phyloP scores from a whole-genome alignment of 1,140 invertebrate genomes.

The Drosophila auraria region DNA sequence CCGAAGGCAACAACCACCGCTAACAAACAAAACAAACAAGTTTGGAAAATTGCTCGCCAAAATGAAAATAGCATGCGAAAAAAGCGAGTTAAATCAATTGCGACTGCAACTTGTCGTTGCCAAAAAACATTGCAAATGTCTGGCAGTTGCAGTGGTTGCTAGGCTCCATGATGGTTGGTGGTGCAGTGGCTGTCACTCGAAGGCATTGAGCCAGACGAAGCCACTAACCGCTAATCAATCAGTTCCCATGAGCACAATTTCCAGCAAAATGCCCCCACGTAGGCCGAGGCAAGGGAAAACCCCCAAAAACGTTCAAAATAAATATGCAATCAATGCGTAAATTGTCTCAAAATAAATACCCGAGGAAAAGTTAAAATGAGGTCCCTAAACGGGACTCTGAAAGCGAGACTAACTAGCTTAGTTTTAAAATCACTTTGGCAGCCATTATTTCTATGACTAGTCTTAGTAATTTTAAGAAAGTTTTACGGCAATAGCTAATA shows the following conservation, averaged over 20 bases:
- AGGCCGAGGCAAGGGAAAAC: slow-evolving; percentile 45
- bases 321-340: slow-evolving; percentile 64
- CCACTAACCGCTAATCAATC: slow-evolving; percentile 80
- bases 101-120: slow-evolving; percentile 77
- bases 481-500: no score
- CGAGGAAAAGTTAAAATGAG: slow-evolving; percentile 26
- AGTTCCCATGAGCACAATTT: slow-evolving; percentile 81
- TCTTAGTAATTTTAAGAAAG: neutral
- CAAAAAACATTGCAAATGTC: slow-evolving; percentile 79
- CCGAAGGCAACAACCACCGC: slow-evolving; percentile 21
- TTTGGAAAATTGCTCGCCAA: slow-evolving; percentile 72
- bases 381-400: slow-evolving; percentile 43
- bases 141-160: slow-evolving; percentile 51
- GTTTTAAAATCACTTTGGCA: neutral
- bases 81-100: slow-evolving; percentile 47
- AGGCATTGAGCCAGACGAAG: slow-evolving; percentile 62
- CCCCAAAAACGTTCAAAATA: slow-evolving; percentile 48
- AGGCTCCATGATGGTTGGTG: slow-evolving; percentile 1
- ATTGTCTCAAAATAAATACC: slow-evolving; percentile 56
- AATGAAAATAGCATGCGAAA: slow-evolving; percentile 60
- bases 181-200: slow-evolving; percentile 26
- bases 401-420: neutral
- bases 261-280: slow-evolving; percentile 69
- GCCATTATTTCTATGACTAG: neutral
- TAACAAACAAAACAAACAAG: slow-evolving; percentile 67